A percentile compares a stretch with the other conserved stretches of the same genome.
phyloP scores from a whole-genome alignment of 2,797 vertebrate species.

The Eupleurogrammus muticus region DNA sequence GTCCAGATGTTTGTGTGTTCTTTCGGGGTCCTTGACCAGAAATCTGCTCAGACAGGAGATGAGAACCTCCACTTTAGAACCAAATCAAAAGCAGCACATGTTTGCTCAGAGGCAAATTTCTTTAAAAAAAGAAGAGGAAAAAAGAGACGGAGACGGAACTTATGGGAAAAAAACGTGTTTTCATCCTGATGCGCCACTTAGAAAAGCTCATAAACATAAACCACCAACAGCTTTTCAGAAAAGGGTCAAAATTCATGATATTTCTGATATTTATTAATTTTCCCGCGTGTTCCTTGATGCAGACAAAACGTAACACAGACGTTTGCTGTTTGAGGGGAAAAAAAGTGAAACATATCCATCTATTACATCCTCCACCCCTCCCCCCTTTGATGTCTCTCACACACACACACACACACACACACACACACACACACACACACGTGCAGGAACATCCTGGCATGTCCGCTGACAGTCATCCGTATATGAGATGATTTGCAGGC shows the following conservation, averaged over 20 bases:
- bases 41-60: neutral
- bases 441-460: slow-evolving; percentile 43
- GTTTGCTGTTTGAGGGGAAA: too few relatives aligned
- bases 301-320: too few relatives aligned
- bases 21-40: neutral
- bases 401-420: too few relatives aligned
- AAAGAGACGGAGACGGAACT: slow-evolving; percentile 3
- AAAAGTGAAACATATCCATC: slow-evolving; percentile 7
- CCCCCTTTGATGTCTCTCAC: too few relatives aligned
- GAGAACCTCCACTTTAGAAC: neutral
- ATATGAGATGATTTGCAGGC: slow-evolving; percentile 60
- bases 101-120: slow-evolving; percentile 20
- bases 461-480: slow-evolving; percentile 49
- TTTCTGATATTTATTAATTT: too few relatives aligned
- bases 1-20: slow-evolving; percentile 21
- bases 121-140: slow-evolving; percentile 2
- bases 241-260: too few relatives aligned
- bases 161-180: slow-evolving; percentile 18
- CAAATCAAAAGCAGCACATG: slow-evolving; percentile 17
- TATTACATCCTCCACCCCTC: neutral
- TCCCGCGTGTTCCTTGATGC: too few relatives aligned
- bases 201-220: slow-evolving; percentile 44
- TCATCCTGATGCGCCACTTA: slow-evolving; percentile 18
- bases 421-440: slow-evolving; percentile 9
- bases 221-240: slow-evolving; percentile 30